Conservation (phyloP, 2,888 invertebrate genomes). For the Strigamia crassipes region DNA sequence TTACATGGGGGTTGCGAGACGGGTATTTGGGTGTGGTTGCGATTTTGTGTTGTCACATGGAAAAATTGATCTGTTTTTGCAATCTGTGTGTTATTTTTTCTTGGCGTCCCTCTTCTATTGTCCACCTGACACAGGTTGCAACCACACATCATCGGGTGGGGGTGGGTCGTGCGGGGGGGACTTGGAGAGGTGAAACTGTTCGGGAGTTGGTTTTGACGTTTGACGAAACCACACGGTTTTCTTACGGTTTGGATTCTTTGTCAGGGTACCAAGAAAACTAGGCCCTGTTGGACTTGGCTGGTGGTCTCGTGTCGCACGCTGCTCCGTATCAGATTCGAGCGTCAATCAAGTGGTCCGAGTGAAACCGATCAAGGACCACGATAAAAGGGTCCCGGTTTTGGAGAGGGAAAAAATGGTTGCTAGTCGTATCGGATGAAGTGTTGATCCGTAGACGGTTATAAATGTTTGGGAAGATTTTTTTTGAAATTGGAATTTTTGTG, state of each 20-base stretch:
- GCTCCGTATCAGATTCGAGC: slow-evolving; percentile 37
- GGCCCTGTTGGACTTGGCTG: background rate
- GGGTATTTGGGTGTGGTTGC: background rate
- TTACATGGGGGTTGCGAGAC: background rate
- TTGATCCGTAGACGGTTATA: no score
- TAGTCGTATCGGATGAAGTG: background rate
- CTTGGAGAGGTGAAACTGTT: background rate
- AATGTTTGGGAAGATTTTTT: background rate
- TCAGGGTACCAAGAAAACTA: background rate
- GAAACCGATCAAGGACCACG: background rate
- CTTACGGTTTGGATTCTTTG: background rate
- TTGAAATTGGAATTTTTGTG: background rate
- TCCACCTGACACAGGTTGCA: slow-evolving; percentile 33
- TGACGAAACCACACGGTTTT: background rate
- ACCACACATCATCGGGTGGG: slow-evolving; percentile 21
- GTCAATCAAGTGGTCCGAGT: slow-evolving; percentile 23
- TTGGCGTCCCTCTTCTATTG: background rate
- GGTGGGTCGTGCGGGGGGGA: background rate
- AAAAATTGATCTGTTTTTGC: slow-evolving; percentile 36
- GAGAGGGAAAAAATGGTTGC: background rate
- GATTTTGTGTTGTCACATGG: slow-evolving; percentile 6
- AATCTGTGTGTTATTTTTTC: slow-evolving; percentile 7
- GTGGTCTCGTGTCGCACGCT: slow-evolving; percentile 42
- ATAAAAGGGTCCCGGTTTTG: background rate
- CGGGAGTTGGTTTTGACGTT: slow-evolving; percentile 2